Base-by-base conservation (phyloP, 2,888 invertebrate genomes). In the Trypoxylon attenuatum region DNA sequence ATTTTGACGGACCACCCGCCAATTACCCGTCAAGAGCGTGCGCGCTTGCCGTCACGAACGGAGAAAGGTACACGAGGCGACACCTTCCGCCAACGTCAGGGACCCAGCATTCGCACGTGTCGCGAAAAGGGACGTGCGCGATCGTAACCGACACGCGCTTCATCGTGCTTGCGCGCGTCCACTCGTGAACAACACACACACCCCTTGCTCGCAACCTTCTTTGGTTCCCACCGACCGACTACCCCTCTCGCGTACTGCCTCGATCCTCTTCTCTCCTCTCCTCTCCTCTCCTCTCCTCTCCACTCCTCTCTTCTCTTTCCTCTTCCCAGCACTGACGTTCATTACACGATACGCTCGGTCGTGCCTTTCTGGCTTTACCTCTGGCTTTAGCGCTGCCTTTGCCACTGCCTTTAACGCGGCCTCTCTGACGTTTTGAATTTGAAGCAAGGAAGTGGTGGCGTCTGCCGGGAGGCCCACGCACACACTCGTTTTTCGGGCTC, bases 1-100 rank as follows among this genome's bases (percentile, higher is more conserved):
- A 73, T 73, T 65, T 63, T 65, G 65, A 62, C 53, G 57, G 54
- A 22, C 55, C 45, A 50, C 52, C 53, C 49, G 51, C 55, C 68
- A 55, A 61, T 58, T 55, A 52, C 59, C 67, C 55, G 27, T 16
- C 18, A n/a, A 27, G n/a, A 6, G 13, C 13, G 25, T n/a, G 27
- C 4, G 29, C 49, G 57, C 47, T 55, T 50, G 56, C 52, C 69
- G 57, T 61, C 61, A 23, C 27, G 45, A 42, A 57, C 49, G 45
- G 38, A 39, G 71, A 70, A 68, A 55, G 56, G 45, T 63, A 69
- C 74, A 67, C 60, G 54, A 39, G 66, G 75, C 74, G 75, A 74
- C 75, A 75, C 72, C 75, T 75, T 60, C 56, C 52, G 75, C 59
- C 53, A 46, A 41, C 53, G 23, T 16, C 59, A 45, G 50, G 61